Conservation (phyloP, 2,113 vertebrate species). For the Anarrhichthys ocellatus region DNA sequence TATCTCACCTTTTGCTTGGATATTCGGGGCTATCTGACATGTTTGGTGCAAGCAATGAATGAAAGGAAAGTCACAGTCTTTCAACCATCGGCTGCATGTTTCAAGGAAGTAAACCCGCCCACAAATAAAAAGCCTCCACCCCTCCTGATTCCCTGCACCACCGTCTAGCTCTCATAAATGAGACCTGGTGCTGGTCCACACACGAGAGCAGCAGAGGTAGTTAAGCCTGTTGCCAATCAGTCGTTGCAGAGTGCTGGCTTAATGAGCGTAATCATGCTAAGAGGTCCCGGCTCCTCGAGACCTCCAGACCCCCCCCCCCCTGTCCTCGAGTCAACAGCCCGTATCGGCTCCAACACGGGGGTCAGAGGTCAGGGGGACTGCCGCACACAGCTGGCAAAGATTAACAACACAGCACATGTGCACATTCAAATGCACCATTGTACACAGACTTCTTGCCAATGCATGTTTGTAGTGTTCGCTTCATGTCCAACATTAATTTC, state of each 20-base stretch:
- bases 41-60: slow-evolving; percentile 13
- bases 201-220: slow-evolving; percentile 22
- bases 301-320: slow-evolving; percentile 38
- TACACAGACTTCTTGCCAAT: slow-evolving; percentile 30
- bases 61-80: not conserved
- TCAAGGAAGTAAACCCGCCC: slow-evolving; percentile 10
- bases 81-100: slow-evolving; percentile 9
- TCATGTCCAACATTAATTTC: slow-evolving; percentile 52
- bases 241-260: slow-evolving; percentile 47
- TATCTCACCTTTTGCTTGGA: not conserved
- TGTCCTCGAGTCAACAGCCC: slow-evolving; percentile 51
- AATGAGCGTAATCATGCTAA: slow-evolving; percentile 78
- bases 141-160: slow-evolving; percentile 2
- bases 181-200: slow-evolving; percentile 21
- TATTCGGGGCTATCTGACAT: not conserved
- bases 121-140: slow-evolving; percentile 10
- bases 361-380: slow-evolving; percentile 74
- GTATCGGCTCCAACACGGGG: slow-evolving; percentile 32
- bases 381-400: slow-evolving; percentile 80
- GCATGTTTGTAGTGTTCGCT: slow-evolving; percentile 48
- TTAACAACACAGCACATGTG: slow-evolving; percentile 75
- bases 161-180: slow-evolving; percentile 23
- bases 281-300: slow-evolving; percentile 69
- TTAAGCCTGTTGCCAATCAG: slow-evolving; percentile 69
- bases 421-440: slow-evolving; percentile 74